Conservation (phyloP, 35 echinoderm and acorn worm genomes). For the Anneissia japonica region DNA sequence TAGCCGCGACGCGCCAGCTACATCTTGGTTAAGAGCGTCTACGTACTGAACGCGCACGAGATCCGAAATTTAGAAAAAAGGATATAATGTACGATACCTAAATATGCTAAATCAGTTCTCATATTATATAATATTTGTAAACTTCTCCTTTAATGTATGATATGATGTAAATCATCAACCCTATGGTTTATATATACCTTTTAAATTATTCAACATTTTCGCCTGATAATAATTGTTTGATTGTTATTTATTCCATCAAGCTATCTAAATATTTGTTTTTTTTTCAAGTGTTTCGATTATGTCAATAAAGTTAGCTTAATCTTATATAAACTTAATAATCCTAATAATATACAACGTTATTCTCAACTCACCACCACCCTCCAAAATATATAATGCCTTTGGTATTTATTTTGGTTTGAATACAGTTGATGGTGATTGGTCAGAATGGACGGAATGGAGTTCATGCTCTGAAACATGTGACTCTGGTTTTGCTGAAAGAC, state of each 20-base stretch:
- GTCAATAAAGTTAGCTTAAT: background rate
- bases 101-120: too few relatives aligned
- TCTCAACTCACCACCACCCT: background rate
- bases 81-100: too few relatives aligned
- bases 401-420: background rate
- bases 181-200: too few relatives aligned
- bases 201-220: background rate
- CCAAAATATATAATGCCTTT: background rate
- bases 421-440: slow-evolving; percentile 33
- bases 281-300: background rate
- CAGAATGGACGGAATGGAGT: slow-evolving; percentile 40
- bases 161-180: too few relatives aligned
- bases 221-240: background rate
- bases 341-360: background rate
- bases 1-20: too few relatives aligned
- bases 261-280: background rate
- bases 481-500: slow-evolving; percentile 15
- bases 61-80: too few relatives aligned
- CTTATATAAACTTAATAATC: background rate
- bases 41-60: too few relatives aligned
- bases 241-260: background rate
- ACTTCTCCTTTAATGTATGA: too few relatives aligned
- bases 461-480: slow-evolving; percentile 32
- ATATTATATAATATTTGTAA: too few relatives aligned
- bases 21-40: too few relatives aligned